Base-by-base conservation (phyloP, 2,113 vertebrate genomes). In the Prunella himalayana region DNA sequence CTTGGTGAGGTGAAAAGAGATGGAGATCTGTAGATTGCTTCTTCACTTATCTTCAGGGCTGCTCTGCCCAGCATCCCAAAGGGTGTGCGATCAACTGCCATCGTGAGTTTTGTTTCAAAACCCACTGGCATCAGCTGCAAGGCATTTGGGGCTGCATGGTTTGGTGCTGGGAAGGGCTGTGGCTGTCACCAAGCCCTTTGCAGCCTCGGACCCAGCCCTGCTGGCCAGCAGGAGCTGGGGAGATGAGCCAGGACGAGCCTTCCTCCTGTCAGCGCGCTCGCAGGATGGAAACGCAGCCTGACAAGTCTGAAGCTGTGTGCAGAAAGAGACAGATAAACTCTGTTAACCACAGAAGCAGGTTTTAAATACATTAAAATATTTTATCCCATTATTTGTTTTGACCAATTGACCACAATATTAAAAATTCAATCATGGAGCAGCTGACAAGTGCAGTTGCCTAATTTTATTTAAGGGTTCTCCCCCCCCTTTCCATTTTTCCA, bases 341-440 rank as follows among this genome's bases (percentile, higher is more conserved):
- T 89, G 90, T 96, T 98, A 96, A 97, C 97, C 87, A n/a, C 85
- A 89, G 96, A 97, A 97, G 94, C 96, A 93, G 96, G 96, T 97
- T 97, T 98, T 98, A 98, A 98, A 98, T 97, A 97, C 97, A 98
- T 98, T 98, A 98, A 98, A 98, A 97, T 98, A 97, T 97, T 98
- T 98, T 97, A 97, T 98, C 98, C 96, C 97, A 98, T 98, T 98
- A 98, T 98, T 98, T 98, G 97, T 98, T 98, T 98, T 98, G 98
- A 98, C 98, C 98, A 98, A 98, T 98, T 98, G 98, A 98, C 98
- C 98, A 97, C 97, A 96, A 97, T 98, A 98, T 98, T 98, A 98
- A 98, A 98, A 98, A 98, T 98, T 98, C 98, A 98, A 98, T 98
- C 98, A 98, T 97, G 97, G 97, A 98, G 97, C 98, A 98, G 98